phyloP scores from a whole-genome alignment of 2,888 invertebrate species.

The Coelogynopora nodosa region DNA sequence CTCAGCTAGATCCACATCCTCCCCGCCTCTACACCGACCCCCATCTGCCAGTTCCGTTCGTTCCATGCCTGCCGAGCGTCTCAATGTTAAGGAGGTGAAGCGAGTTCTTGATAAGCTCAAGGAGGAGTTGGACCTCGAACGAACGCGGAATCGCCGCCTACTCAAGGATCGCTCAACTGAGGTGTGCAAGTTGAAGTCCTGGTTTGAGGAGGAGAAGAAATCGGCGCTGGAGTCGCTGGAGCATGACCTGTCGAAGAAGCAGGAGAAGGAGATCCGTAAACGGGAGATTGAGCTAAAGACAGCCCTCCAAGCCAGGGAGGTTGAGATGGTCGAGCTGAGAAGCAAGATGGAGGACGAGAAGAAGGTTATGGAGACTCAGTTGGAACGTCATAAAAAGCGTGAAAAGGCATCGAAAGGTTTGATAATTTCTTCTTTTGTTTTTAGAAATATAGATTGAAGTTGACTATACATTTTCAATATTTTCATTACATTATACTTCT shows the following conservation, averaged over 20 bases:
- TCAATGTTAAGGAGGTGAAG: constrained; percentile 30
- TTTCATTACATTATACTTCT: too few species aligned
- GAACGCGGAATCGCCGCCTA: not conserved
- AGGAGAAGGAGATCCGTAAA: not conserved
- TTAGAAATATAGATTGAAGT: too few species aligned
- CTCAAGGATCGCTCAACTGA: constrained; percentile 9
- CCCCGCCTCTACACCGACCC: not conserved
- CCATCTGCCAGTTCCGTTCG: constrained; percentile 5
- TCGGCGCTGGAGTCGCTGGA: not conserved
- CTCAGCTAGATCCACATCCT: too few species aligned
- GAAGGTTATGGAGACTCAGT: not conserved
- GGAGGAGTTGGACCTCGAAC: constrained; percentile 11
- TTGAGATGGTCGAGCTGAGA: not conserved
- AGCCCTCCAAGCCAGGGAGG: not conserved
- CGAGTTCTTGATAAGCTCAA: constrained; percentile 29
- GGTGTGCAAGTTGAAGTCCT: not conserved
- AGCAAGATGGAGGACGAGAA: not conserved
- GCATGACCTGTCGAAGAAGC: not conserved
- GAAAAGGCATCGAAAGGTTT: not conserved
- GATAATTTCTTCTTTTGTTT: too few species aligned
- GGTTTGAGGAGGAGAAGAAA: constrained; percentile 6
- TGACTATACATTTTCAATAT: too few species aligned
- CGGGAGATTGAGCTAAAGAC: not conserved
- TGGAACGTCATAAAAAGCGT: not conserved
- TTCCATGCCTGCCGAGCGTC: not conserved